phyloP scores from a whole-genome alignment of 2,888 invertebrate genomes.

The Prenolepis imparis region DNA sequence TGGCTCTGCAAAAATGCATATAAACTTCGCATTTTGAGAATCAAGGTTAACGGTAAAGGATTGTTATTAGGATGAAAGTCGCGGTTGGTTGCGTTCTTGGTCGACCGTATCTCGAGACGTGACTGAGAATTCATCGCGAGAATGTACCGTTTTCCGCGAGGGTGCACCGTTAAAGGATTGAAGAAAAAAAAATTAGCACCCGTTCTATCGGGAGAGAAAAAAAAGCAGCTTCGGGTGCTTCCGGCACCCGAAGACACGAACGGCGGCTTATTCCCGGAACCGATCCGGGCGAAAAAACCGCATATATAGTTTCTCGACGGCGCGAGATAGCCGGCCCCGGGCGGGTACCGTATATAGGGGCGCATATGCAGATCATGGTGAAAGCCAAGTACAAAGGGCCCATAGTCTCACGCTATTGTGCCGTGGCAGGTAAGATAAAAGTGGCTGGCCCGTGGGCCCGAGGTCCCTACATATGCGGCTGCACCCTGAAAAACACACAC shows the following conservation, averaged over 20 bases:
- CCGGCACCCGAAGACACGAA: slow-evolving; percentile 63
- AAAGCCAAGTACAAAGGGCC: slow-evolving; percentile 85
- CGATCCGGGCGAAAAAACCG: slow-evolving; percentile 33
- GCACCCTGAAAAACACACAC: slow-evolving; percentile 46
- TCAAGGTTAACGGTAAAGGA: slow-evolving; percentile 22
- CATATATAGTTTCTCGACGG: slow-evolving; percentile 37
- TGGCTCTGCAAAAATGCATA: neutral
- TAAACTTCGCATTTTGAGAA: neutral
- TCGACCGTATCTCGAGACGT: slow-evolving; percentile 56
- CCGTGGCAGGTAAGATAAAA: slow-evolving; percentile 85
- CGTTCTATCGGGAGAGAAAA: slow-evolving; percentile 56
- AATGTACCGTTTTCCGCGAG: slow-evolving; percentile 55
- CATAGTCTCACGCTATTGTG: slow-evolving; percentile 86
- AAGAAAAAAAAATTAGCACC: slow-evolving; percentile 67
- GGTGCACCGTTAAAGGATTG: slow-evolving; percentile 61
- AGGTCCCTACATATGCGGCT: slow-evolving; percentile 36
- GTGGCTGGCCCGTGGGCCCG: slow-evolving; percentile 70
- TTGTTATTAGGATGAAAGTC: neutral
- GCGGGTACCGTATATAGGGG: slow-evolving; percentile 68
- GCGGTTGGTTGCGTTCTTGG: neutral
- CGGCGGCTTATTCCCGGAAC: slow-evolving; percentile 28
- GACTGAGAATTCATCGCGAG: slow-evolving; percentile 63
- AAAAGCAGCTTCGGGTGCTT: slow-evolving; percentile 60
- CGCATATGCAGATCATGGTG: slow-evolving; percentile 84
- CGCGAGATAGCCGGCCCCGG: slow-evolving; percentile 49